Conservation (phyloP, 2,113 vertebrate genomes). For the Saguinus imperator region DNA sequence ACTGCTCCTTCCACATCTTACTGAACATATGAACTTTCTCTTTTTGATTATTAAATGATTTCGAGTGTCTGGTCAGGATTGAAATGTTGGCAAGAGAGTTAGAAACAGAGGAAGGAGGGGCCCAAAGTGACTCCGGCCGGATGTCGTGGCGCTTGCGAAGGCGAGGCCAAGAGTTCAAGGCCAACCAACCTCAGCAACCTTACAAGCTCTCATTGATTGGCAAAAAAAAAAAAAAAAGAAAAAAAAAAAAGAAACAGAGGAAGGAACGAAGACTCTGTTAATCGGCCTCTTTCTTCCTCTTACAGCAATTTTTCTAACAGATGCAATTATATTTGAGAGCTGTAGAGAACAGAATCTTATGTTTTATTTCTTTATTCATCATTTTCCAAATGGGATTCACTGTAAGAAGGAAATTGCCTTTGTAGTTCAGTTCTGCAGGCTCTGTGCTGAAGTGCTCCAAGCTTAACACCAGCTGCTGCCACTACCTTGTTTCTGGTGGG, state of each 20-base stretch:
- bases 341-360: slow-evolving; percentile 46
- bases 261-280: slow-evolving; percentile 49
- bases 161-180: too few species aligned
- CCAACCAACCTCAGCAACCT: too few species aligned
- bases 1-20: background rate
- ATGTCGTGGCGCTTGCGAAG: too few species aligned
- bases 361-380: slow-evolving; percentile 74
- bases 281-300: slow-evolving; percentile 61
- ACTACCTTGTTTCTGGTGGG: background rate
- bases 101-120: slow-evolving; percentile 49
- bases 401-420: slow-evolving; percentile 70
- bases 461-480: background rate
- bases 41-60: slow-evolving; percentile 47
- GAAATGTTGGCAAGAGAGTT: slow-evolving; percentile 59
- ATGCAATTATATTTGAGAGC: slow-evolving; percentile 73
- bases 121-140: too few species aligned
- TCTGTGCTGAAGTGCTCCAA: background rate
- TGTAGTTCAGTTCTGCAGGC: slow-evolving; percentile 47
- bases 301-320: slow-evolving; percentile 71
- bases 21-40: background rate
- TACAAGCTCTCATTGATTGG: too few species aligned
- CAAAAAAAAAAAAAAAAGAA: too few species aligned
- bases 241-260: slow-evolving; percentile 45
- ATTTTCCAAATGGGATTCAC: slow-evolving; percentile 67
- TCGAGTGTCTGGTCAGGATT: slow-evolving; percentile 60